These are phyloP conservation scores for Anastrepha ludens DNA, from an alignment of 1,140 invertebrate species.

Conservation along the genomic window DNA sequence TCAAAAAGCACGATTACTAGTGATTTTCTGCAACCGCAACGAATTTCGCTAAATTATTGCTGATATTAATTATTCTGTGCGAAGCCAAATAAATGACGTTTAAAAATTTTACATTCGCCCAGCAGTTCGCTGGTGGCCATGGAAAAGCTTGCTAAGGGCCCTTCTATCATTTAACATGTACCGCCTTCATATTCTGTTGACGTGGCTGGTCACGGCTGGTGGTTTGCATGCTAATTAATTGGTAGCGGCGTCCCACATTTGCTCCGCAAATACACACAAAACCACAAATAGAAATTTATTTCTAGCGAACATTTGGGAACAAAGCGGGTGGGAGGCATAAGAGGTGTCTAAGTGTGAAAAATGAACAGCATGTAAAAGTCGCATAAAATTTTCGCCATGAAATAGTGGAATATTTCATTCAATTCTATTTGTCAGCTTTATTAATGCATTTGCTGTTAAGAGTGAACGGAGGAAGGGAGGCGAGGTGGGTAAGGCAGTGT, in stretches of 20 bases:
- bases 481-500: not conserved
- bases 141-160: not conserved
- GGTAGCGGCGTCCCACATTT: not conserved
- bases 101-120: not conserved
- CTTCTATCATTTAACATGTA: not conserved
- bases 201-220: constrained; percentile 27
- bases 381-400: constrained; percentile 5
- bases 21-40: constrained; percentile 17
- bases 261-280: constrained; percentile 17
- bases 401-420: constrained; percentile 26
- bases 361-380: constrained; percentile 26
- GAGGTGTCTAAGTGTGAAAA: not conserved
- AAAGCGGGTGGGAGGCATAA: not conserved
- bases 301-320: not conserved
- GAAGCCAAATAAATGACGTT: constrained; percentile 25
- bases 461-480: not conserved
- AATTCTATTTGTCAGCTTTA: constrained; percentile 39
- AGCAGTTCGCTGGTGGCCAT: not conserved
- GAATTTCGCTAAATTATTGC: constrained; percentile 27
- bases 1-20: constrained; percentile 29
- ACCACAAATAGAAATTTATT: constrained; percentile 36
- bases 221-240: constrained; percentile 38
- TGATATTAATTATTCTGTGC: constrained; percentile 28
- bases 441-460: not conserved
- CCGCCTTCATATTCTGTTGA: not conserved